Percentiles rank a stretch among this genome's conserved stretches.
Evolutionary conservation across 2,113 vertebrate species (phyloP).

Genomic region (Sapajus apella): DNA sequence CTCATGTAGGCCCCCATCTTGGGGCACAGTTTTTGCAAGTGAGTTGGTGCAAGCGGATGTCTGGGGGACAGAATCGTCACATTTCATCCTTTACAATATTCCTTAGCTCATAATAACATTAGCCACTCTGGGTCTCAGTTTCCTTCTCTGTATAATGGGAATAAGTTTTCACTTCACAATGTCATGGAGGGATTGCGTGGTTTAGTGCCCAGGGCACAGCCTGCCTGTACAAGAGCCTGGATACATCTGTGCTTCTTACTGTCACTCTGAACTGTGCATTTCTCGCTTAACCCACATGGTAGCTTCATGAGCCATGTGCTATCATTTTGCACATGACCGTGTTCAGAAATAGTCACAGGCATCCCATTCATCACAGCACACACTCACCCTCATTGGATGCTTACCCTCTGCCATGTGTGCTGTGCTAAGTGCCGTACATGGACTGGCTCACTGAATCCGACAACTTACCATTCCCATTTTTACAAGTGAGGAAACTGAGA

Average conservation of each 20-base stretch:
- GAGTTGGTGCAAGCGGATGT: background rate
- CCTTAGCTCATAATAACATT: background rate
- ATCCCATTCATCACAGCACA: fast-evolving
- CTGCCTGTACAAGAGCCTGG: background rate
- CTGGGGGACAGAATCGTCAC: background rate
- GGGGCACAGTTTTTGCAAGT: background rate
- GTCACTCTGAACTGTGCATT: fast-evolving
- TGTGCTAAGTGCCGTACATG: fast-evolving
- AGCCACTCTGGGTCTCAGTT: background rate
- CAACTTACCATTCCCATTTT: background rate
- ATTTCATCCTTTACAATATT: background rate
- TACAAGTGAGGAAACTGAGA: background rate
- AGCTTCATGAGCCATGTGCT: fast-evolving
- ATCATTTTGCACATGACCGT: fast-evolving
- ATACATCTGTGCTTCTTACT: fast-evolving
- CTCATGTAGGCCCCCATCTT: fast-evolving
- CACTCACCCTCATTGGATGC: fast-evolving
- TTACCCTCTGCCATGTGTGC: fast-evolving
- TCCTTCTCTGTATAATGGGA: background rate
- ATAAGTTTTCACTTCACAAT: fast-evolving
- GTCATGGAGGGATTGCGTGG: fast-evolving
- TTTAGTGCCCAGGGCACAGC: fast-evolving
- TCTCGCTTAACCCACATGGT: fast-evolving
- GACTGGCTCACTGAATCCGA: background rate
- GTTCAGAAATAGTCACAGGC: fast-evolving